Base-by-base conservation (phyloP, 2,797 vertebrate species). In the Takifugu ocellatus region DNA sequence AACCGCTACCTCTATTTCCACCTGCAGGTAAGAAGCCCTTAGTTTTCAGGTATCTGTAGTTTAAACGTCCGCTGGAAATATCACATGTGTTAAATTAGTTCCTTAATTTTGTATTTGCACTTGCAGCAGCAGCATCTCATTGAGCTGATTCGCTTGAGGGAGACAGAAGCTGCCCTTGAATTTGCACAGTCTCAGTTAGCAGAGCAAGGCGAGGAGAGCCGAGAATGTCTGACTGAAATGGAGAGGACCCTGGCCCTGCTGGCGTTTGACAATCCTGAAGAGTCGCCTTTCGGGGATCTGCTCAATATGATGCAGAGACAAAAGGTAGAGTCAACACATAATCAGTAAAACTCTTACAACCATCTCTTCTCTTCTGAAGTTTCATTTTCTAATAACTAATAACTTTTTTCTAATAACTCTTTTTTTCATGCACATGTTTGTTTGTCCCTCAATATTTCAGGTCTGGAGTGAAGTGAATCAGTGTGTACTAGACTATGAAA, bases 401-500 rank as follows among this genome's bases (percentile, higher is more conserved):
- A n/a, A n/a, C n/a, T n/a, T n/a, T n/a, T n/a, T 1, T 47, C 2
- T 54, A 27, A 4, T 12, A 12, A 25, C 3, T 24, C 46, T 3
- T 25, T 21, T 17, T 48, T 48, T 39, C 12, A 39, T 9, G n/a
- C 15, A n/a, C 43, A 8, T n/a, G 44, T 33, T 3, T 54, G 16
- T 39, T 1, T 70, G 1, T 78, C 36, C 53, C 16, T 61, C 45
- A 76, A 29, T 51, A 15, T 74, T 85, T 62, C 64, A 98, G 97
- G 96, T 99, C 3, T 99, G 97, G 97, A 98, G 97, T 63, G 97
- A 99, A 88, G 96, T 99, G 56, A 99, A 99, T 85, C 96, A 98
- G 80, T 95, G 96, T 54, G 94, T 98, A 74, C 90, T 99, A 63
- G 96, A 98, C 83, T 96, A 98, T 49, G 96, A 99, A 87, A 99